Base-by-base conservation (phyloP, 2,797 vertebrate species). In the Oreonectes daqikongensis region DNA sequence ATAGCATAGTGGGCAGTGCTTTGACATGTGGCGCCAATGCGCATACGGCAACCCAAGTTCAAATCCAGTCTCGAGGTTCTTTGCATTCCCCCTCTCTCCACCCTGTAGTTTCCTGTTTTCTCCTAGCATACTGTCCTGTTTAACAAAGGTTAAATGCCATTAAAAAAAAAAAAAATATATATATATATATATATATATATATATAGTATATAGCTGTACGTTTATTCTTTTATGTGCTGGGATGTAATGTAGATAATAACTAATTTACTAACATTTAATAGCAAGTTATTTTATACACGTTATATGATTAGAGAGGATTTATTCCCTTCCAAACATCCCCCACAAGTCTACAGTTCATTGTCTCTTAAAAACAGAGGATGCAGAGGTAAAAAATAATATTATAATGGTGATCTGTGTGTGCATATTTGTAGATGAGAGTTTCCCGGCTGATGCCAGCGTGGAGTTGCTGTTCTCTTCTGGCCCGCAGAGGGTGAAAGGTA, bases 401-500 rank as follows among this genome's bases (percentile, higher is more conserved):
- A 24, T 63, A 17, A 38, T 44, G 32, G 8, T 67, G 8, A 60
- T 67, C 53, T 78, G 11, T 83, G 10, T 68, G 77, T 57, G 26
- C 6, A 18, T n/a, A 0, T 85, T 66, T 85, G 57, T 81, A 98
- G 96, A 97, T 72, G 94, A 96, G 85, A 92, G 92, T 72, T 97
- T 96, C 81, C 95, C 96, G 70, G 91, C 93, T 64, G 95, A 96
- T 76, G 94, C 93, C 61, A 92, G 91, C 0, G 95, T 96, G 59
- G 94, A 97, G 84, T 95, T 97, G 79, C 81, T 95, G 81, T 97
- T 98, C 84, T 95, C 94, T 66, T 92, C 86, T 10, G 90, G 92
- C 52, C 93, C 93, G 0, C 95, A 96, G 81, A 95, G 94, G 86
- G 87, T 91, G 48, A 95, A 92, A 94, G 94, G 95, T 96, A 74